phyloP scores from a whole-genome alignment of 1,140 invertebrate species.

The Cydia strobilella region DNA sequence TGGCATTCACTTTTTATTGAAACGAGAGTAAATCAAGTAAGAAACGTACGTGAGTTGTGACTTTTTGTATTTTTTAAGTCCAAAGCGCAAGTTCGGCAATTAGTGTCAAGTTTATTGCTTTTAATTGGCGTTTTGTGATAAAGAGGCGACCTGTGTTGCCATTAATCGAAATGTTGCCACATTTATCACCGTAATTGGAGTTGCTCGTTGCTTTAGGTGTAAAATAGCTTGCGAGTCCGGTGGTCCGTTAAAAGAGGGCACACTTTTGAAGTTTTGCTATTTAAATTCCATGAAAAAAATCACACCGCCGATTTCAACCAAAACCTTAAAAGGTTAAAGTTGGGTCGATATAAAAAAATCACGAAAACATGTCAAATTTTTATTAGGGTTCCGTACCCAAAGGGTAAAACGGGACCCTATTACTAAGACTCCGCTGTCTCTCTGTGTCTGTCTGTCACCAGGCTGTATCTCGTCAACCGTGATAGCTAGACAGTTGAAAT shows the following conservation, averaged over 20 bases:
- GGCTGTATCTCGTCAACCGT: too few species aligned
- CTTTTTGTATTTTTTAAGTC: constrained; percentile 2
- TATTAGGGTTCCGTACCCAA: too few species aligned
- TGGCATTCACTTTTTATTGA: neutral
- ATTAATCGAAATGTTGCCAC: constrained; percentile 19
- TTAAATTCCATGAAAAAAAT: too few species aligned
- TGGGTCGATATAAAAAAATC: too few species aligned
- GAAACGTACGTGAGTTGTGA: neutral
- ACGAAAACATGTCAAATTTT: too few species aligned
- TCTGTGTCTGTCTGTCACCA: too few species aligned
- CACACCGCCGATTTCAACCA: too few species aligned
- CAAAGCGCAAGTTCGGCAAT: constrained; percentile 17
- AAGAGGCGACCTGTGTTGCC: neutral
- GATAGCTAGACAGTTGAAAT: too few species aligned
- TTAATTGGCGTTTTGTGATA: constrained; percentile 26
- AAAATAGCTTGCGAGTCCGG: neutral
- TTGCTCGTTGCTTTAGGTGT: neutral
- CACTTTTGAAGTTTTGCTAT: too few species aligned
- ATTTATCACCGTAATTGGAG: constrained; percentile 20
- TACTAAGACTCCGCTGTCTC: too few species aligned
- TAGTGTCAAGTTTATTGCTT: constrained; percentile 26
- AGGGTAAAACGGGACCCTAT: too few species aligned
- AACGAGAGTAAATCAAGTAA: neutral
- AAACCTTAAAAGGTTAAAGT: too few species aligned
- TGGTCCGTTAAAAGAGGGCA: neutral